A percentile compares a stretch with the other conserved stretches of the same genome.
Conservation (phyloP, 2,888 invertebrate species). For the Epinotia ramella region DNA sequence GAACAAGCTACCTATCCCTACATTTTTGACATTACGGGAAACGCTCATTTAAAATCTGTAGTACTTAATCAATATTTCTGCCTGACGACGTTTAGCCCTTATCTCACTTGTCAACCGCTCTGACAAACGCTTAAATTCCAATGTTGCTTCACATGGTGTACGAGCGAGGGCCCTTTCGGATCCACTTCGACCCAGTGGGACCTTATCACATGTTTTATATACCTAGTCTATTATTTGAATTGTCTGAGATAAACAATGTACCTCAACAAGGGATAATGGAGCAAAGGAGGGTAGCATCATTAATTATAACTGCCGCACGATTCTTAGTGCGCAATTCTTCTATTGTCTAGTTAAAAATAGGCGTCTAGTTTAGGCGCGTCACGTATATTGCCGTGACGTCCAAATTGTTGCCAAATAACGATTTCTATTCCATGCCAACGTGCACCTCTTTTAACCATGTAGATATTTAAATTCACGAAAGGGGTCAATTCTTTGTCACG, state of each 20-base stretch:
- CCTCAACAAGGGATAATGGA: too few relatives aligned
- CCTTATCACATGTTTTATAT: too few relatives aligned
- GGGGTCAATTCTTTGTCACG: too few relatives aligned
- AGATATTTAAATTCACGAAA: background rate
- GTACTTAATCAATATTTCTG: too few relatives aligned
- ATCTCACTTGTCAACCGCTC: too few relatives aligned
- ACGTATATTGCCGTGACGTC: conserved; percentile 48
- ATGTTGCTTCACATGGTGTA: too few relatives aligned
- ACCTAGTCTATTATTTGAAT: too few relatives aligned
- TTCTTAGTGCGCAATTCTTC: conserved; percentile 27
- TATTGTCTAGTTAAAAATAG: conserved; percentile 39
- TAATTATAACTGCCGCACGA: conserved; percentile 13
- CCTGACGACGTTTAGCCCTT: too few relatives aligned
- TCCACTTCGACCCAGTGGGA: too few relatives aligned
- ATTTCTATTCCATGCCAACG: conserved; percentile 21
- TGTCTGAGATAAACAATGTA: background rate
- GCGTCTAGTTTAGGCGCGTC: conserved; percentile 53
- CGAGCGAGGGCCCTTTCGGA: too few relatives aligned
- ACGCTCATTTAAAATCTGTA: too few relatives aligned
- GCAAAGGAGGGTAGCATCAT: background rate
- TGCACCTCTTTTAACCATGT: background rate
- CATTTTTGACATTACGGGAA: background rate
- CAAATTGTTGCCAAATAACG: conserved; percentile 31
- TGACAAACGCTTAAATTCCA: too few relatives aligned
- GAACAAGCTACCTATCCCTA: background rate